phyloP scores from a whole-genome alignment of 2,888 invertebrate genomes.

The Andrena bicolor region DNA sequence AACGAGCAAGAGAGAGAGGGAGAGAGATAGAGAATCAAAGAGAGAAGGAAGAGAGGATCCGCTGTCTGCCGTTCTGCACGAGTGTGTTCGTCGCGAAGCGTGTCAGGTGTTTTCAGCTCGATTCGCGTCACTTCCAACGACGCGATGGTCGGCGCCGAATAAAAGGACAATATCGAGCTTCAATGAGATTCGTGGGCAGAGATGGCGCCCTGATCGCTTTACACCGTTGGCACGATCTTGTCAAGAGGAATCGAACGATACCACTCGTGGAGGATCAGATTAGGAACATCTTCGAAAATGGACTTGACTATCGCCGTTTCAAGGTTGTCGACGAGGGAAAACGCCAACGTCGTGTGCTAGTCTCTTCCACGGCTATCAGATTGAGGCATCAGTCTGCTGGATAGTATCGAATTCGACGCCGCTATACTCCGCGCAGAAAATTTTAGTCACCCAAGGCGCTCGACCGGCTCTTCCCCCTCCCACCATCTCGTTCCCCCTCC shows the following conservation, averaged over 20 bases:
- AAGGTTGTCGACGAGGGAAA: no score
- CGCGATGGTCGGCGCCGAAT: constrained; percentile 29
- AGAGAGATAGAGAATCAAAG: constrained; percentile 3
- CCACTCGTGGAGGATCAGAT: no score
- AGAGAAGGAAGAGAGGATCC: constrained; percentile 4
- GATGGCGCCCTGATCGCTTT: constrained; percentile 27
- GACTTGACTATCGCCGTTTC: no score
- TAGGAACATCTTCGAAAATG: no score
- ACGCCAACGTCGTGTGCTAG: no score
- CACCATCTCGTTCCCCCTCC: neutral
- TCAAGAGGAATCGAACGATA: no score
- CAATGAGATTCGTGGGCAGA: constrained; percentile 2
- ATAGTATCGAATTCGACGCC: no score
- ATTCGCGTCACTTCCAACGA: constrained; percentile 58
- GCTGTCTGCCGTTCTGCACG: constrained; percentile 37
- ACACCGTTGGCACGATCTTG: constrained; percentile 10
- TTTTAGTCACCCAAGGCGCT: neutral
- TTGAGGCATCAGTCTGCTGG: no score
- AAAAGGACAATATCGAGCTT: constrained; percentile 18
- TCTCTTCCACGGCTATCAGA: no score
- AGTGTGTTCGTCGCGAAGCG: constrained; percentile 31
- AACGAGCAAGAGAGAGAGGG: constrained; percentile 49
- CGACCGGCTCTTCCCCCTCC: neutral
- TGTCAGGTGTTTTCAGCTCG: constrained; percentile 70
- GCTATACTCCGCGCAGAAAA: no score